Percentiles rank a stretch among this genome's conserved stretches.
Evolutionary conservation across 1,140 invertebrate species (phyloP).

Genomic region (Scaptomyza montana): DNA sequence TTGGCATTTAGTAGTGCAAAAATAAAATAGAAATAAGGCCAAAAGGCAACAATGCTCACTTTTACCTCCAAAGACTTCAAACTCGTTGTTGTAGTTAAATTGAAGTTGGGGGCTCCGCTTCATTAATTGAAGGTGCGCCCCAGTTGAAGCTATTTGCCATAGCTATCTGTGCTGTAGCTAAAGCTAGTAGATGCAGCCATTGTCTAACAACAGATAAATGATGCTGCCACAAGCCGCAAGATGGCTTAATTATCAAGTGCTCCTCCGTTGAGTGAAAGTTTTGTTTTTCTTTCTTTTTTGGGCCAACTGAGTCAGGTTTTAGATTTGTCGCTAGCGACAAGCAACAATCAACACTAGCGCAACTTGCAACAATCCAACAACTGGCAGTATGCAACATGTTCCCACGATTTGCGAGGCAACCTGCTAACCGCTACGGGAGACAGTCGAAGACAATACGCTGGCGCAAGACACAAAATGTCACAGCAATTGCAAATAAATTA

Average conservation of each 20-base stretch:
- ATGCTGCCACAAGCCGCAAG: slow-evolving; percentile 39
- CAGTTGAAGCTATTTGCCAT: slow-evolving; percentile 47
- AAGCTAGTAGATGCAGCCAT: slow-evolving; percentile 63
- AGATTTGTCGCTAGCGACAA: slow-evolving; percentile 43
- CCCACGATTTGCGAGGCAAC: slow-evolving; percentile 63
- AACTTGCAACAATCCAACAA: background rate
- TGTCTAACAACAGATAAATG: slow-evolving; percentile 62
- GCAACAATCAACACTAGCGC: slow-evolving; percentile 27
- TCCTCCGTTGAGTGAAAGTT: slow-evolving; percentile 60
- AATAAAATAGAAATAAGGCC: slow-evolving; percentile 12
- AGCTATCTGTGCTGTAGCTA: slow-evolving; percentile 30
- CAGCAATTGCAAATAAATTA: slow-evolving; percentile 81
- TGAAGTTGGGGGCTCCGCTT: slow-evolving; percentile 37
- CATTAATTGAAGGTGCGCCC: slow-evolving; percentile 77
- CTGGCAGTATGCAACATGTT: slow-evolving; percentile 35
- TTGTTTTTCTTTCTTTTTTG: no score
- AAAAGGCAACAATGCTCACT: slow-evolving; percentile 52
- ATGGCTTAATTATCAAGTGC: slow-evolving; percentile 70
- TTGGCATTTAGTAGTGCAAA: slow-evolving; percentile 31
- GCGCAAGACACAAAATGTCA: slow-evolving; percentile 73
- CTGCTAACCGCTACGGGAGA: slow-evolving; percentile 33
- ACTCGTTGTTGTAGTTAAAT: slow-evolving; percentile 55
- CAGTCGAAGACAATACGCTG: slow-evolving; percentile 9
- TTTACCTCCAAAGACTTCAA: slow-evolving; percentile 35
- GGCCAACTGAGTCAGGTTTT: slow-evolving; percentile 14